Evolutionary conservation across 2,797 vertebrate species (phyloP).

Genomic region (Trachurus trachurus): DNA sequence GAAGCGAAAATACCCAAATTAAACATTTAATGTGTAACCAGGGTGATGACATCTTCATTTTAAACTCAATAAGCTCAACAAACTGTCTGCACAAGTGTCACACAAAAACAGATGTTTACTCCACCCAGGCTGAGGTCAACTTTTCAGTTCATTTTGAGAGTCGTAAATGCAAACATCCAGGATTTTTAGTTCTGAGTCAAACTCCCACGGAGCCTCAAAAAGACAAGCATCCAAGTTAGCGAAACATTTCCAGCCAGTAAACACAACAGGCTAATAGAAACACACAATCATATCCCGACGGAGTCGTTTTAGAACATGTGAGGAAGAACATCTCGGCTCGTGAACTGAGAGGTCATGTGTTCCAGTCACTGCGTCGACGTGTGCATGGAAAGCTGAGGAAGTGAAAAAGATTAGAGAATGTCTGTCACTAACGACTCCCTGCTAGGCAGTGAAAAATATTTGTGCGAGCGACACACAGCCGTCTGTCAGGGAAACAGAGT

Average conservation of each 20-base stretch:
- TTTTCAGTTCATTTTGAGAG: conserved; percentile 22
- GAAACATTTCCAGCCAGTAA: conserved; percentile 48
- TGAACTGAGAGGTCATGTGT: conserved; percentile 7
- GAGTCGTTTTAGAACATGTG: neutral
- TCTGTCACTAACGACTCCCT: conserved; percentile 9
- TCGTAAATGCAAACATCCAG: conserved; percentile 45
- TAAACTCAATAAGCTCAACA: conserved; percentile 26
- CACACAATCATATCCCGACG: neutral
- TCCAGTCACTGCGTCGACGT: neutral
- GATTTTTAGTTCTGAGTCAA: conserved; percentile 22
- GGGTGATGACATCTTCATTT: conserved; percentile 55
- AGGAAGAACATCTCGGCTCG: neutral
- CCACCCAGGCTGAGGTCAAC: conserved; percentile 73
- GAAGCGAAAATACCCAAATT: conserved; percentile 33
- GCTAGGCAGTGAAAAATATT: conserved; percentile 17
- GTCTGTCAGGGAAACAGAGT: conserved; percentile 17
- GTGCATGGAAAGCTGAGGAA: conserved; percentile 28
- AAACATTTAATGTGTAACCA: conserved; percentile 40
- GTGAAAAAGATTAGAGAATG: conserved; percentile 46
- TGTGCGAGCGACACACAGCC: conserved; percentile 2
- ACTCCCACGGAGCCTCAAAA: conserved; percentile 28
- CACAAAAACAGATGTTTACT: conserved; percentile 74
- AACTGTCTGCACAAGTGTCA: conserved; percentile 51
- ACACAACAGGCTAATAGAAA: conserved; percentile 38
- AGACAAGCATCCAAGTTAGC: conserved; percentile 15